Evolutionary conservation across 2,888 invertebrate genomes (phyloP), one percentile per base, ranked within the genome.

Genomic region (Brassicogethes aeneus): DNA sequence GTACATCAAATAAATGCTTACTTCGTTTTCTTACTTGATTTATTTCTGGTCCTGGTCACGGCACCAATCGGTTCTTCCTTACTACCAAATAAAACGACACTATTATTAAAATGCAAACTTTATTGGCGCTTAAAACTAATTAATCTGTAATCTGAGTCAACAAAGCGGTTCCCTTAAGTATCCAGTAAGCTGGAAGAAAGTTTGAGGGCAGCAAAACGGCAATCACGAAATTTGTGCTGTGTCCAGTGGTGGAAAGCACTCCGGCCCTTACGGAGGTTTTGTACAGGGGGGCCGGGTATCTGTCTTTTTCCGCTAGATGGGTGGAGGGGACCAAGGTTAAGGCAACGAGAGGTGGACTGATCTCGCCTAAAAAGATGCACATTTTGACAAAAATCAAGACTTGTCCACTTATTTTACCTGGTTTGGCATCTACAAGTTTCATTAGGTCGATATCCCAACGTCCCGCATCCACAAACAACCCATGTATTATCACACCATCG

Each of bases 151-250:
- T 76, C 64, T 86, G 87, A 3, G 90, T 86, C 13, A 94, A 75
- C 2, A 92, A 70, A 1, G 93, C 93, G 1, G 91, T 86, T 45
- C 89, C 93, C 55, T 87, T 85, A 34, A 89, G 76, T 52, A 92
- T 88, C 93, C 93, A 93, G 65, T 82, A 88, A 50, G 82, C 79
- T 34, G 84, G 75, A 0, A 75, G 65, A 48, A 75, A 70, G 13
- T 67, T 60, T 0, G 85, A 76, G 0, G 84, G 81, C 37, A 93
- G 61, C 17, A 85, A 68, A 44, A 92, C 81, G 1, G 86, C 74
- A 33, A 92, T 74, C 17, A 93, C 86, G 62, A 92, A 93, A 71
- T 93, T 93, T 1, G 92, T 93, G 55, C 91, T 92, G 68, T 92
- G 92, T 0, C 93, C 93, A 1, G 92, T 93, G 0, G 92, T 93